Evolutionary conservation across 1,140 invertebrate species (phyloP).

Genomic region (Pemphigus obesinymphae): DNA sequence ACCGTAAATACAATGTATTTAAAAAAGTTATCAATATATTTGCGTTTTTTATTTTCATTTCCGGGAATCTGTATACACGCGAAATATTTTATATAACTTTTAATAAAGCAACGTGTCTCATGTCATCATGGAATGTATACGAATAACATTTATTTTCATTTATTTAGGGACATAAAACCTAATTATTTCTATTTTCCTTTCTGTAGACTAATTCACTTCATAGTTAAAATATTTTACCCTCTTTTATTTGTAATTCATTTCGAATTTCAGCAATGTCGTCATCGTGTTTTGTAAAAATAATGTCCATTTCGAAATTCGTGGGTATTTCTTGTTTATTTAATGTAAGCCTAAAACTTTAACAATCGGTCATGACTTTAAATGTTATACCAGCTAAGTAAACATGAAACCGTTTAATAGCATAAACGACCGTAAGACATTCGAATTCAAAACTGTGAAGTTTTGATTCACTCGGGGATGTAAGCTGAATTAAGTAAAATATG

Average conservation of each 20-base stretch:
- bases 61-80: background rate
- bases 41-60: background rate
- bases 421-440: background rate
- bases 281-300: background rate
- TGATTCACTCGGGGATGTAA: background rate
- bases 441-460: background rate
- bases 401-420: background rate
- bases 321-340: slow-evolving; percentile 46
- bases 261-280: background rate
- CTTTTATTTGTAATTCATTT: background rate
- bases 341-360: background rate
- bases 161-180: background rate
- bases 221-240: background rate
- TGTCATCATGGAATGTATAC: background rate
- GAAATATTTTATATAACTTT: background rate
- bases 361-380: background rate
- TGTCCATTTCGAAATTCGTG: background rate
- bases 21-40: background rate
- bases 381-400: background rate
- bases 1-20: background rate
- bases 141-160: background rate
- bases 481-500: background rate
- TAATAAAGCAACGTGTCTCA: background rate
- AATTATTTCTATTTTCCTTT: background rate
- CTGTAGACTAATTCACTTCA: background rate